Base-by-base conservation (phyloP, 2,888 invertebrate genomes). In the Stratiomys singularior region DNA sequence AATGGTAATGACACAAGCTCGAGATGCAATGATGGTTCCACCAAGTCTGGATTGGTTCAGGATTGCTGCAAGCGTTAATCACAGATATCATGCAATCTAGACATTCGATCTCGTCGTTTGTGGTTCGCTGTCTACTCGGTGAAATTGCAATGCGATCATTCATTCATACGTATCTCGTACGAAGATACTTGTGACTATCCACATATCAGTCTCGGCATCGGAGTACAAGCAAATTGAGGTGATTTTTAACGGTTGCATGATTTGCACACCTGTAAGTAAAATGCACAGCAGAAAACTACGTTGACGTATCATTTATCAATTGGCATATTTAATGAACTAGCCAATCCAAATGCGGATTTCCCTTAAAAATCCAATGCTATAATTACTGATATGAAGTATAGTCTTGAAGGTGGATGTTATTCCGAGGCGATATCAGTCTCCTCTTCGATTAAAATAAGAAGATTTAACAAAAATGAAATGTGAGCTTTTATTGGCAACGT, bases 11-110 rank as follows among this genome's bases (percentile, higher is more conserved):
- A 25, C 25, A 25, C 18, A 15, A 60, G 18, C 2, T 60, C 3
- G 60, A 60, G 60, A 15, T 44, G 67, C 67, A 15, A 27, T 30
- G 4, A 27, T 21, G 67, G 67, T 67, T 67, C 67, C 67, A 67
- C 23, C 44, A 44, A 67, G 67, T 67, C 67, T 67, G 23, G 44
- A 44, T 37, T 46, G 67, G 44, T 21, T 21, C 21, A 60, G 23
- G 60, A 60, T 60, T 60, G 60, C 60, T 21, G 60, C 60, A 60
- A 25, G 60, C 21, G 25, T 60, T 60, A 60, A 60, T 60, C 21
- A 60, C 60, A 60, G 1, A 60, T 60, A 60, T 60, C 60, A 60
- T 25, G 60, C 60, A 60, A 60, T 60, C 25, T 23, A 60, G 60
- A 60, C 60, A 60, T 60, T 25, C 7, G 60, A 60, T 60, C 21